These are phyloP conservation scores for Artemia sinica DNA, from an alignment of 2,888 invertebrate species.

Conservation along the genomic window DNA sequence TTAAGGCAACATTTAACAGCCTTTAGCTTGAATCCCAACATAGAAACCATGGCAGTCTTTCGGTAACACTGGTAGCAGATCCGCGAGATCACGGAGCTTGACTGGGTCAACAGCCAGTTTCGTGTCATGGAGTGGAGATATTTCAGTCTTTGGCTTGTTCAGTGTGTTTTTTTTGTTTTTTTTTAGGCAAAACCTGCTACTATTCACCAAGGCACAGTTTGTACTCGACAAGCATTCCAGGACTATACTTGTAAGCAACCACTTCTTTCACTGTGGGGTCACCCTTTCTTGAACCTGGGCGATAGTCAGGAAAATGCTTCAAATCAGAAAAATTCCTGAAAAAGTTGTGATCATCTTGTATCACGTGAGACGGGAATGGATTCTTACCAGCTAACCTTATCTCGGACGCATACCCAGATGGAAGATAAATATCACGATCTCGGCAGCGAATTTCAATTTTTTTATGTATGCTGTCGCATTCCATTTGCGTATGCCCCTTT, in stretches of 20 bases:
- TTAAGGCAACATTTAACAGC: no score
- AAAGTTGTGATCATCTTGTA: neutral
- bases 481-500: neutral
- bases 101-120: no score
- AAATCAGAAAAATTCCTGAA: no score
- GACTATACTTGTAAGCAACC: constrained; percentile 2
- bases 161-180: neutral
- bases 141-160: neutral
- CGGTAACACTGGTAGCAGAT: no score
- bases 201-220: neutral
- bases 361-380: neutral
- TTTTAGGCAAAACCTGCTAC: neutral
- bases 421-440: constrained; percentile 6
- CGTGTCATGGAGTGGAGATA: no score
- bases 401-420: neutral
- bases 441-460: neutral
- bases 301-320: no score
- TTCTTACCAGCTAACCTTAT: neutral
- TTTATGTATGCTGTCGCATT: neutral
- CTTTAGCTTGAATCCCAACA: no score
- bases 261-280: neutral
- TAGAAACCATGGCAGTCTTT: no score
- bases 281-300: neutral
- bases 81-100: no score
- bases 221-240: neutral